A percentile compares a stretch with the other conserved stretches of the same genome.
Conservation (phyloP, 2,113 vertebrate species). For the Hypanus sabinus region DNA sequence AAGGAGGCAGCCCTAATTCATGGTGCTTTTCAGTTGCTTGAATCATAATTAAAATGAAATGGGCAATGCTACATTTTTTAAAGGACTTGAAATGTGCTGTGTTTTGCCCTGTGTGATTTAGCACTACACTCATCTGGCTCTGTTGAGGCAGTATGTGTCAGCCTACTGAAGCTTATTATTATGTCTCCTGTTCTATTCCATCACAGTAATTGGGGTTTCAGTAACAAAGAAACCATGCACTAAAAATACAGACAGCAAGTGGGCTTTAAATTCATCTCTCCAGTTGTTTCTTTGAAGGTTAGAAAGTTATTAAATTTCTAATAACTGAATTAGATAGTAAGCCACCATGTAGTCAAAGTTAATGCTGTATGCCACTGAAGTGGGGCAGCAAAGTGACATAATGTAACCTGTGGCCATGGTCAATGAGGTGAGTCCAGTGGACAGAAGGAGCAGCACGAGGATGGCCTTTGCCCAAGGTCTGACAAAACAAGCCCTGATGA, state of each 20-base stretch:
- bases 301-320: not conserved
- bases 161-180: not conserved
- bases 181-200: not conserved
- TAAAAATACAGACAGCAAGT: not conserved
- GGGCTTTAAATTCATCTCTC: not conserved
- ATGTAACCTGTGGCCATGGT: too few species aligned
- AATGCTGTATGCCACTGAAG: not conserved
- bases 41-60: conserved; percentile 32
- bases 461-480: too few species aligned
- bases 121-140: not conserved
- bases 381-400: too few species aligned
- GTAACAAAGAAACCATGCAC: not conserved
- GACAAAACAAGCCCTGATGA: not conserved
- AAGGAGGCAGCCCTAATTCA: not conserved
- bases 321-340: not conserved
- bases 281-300: not conserved
- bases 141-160: not conserved
- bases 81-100: not conserved
- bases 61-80: not conserved
- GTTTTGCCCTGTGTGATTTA: conserved; percentile 2
- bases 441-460: too few species aligned
- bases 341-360: not conserved
- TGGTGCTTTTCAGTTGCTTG: not conserved
- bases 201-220: not conserved
- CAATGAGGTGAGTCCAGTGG: too few species aligned